These are phyloP conservation scores for Gymnosoma rotundatum DNA, from an alignment of 2,888 invertebrate species.

Conservation along the genomic window DNA sequence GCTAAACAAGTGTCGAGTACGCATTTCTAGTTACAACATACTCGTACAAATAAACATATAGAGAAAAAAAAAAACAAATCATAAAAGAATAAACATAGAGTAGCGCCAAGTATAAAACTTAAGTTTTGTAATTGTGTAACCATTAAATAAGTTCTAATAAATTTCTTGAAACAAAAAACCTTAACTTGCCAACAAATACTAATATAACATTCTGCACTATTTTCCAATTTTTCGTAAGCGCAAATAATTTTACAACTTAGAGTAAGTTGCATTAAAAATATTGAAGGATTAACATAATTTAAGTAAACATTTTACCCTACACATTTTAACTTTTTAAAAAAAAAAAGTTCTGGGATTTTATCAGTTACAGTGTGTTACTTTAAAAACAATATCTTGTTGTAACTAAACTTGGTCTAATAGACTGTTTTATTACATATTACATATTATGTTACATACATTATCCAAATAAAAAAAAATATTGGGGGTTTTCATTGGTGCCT, in stretches of 20 bases:
- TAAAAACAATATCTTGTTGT: too few species aligned
- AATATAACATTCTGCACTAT: neutral
- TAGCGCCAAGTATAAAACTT: neutral
- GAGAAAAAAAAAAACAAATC: neutral
- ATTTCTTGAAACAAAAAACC: conserved; percentile 39
- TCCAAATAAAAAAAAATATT: too few species aligned
- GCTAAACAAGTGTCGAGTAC: conserved; percentile 72
- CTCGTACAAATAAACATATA: conserved; percentile 7
- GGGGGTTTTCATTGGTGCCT: too few species aligned
- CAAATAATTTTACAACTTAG: conserved; percentile 1
- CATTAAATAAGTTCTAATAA: conserved; percentile 43
- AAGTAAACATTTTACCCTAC: neutral
- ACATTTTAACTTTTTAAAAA: neutral
- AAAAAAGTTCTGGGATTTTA: too few species aligned
- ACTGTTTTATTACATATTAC: too few species aligned
- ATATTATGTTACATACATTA: too few species aligned
- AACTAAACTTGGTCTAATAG: too few species aligned
- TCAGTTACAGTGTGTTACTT: too few species aligned
- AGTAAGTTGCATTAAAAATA: conserved; percentile 1
- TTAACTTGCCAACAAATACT: conserved; percentile 11
- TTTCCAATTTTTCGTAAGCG: neutral
- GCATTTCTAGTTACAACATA: conserved; percentile 75
- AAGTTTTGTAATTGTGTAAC: neutral
- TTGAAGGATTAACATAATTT: neutral
- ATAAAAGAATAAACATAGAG: conserved; percentile 12